Evolutionary conservation across 2,888 invertebrate species (phyloP).

Genomic region (Matsumyia berberina): DNA sequence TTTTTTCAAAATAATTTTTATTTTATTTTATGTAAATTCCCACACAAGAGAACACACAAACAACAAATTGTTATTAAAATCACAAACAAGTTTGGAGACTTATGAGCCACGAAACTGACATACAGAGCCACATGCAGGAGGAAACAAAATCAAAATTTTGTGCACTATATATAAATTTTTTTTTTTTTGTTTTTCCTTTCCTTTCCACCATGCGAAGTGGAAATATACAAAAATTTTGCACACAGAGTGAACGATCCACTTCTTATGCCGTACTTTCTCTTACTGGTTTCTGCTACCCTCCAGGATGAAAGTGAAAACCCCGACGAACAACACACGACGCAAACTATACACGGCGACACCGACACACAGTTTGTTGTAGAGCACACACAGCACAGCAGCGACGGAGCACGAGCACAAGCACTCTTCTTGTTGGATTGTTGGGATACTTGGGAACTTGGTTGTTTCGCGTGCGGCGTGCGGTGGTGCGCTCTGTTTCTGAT

Average conservation of each 20-base stretch:
- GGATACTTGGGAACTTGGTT: conserved; percentile 5
- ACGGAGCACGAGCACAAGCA: neutral
- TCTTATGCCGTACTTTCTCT: conserved; percentile 84
- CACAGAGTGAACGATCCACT: conserved; percentile 80
- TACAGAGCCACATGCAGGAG: conserved; percentile 22
- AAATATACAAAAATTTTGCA: conserved; percentile 76
- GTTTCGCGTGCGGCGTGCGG: conserved; percentile 16
- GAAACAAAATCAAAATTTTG: conserved; percentile 35
- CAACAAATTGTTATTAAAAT: conserved; percentile 11
- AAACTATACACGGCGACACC: conserved; percentile 33
- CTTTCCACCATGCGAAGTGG: conserved; percentile 70
- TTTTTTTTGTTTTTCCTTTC: conserved; percentile 38
- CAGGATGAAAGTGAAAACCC: conserved; percentile 77
- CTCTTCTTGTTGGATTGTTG: conserved; percentile 57
- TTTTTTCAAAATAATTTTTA: neutral
- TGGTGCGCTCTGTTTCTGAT: conserved; percentile 49
- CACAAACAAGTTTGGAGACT: conserved; percentile 31
- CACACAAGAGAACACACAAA: neutral
- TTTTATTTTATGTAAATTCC: neutral
- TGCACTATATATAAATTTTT: conserved; percentile 36
- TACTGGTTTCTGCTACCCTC: conserved; percentile 80
- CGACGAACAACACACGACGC: conserved; percentile 54
- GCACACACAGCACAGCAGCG: conserved; percentile 7
- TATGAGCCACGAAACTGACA: conserved; percentile 19
- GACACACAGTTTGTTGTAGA: conserved; percentile 6